Base-by-base conservation (phyloP, 2,888 invertebrate genomes). In the Clepsis dumicolana region DNA sequence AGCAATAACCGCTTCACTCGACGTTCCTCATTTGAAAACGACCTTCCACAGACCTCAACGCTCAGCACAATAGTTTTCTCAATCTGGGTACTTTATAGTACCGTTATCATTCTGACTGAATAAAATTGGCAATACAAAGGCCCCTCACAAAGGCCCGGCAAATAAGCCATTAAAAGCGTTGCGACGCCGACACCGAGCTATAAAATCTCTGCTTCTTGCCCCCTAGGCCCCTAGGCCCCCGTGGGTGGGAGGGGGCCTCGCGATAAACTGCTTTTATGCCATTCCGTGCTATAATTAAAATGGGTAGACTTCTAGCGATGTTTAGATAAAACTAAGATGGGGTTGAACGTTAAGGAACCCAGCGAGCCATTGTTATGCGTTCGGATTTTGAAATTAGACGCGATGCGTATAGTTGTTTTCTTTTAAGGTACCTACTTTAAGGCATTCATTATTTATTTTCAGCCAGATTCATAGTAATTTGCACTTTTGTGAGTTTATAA, bases 121-220 rank as follows among this genome's bases (percentile, higher is more conserved):
- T 89, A 89, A 92, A 92, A 91, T 90, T 82, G 86, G 83, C 87
- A 82, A 90, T 87, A 88, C 87, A 88, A 87, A 86, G 80, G 81
- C 83, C 86, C 88, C 82, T 72, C 72, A 83, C 87, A 88, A 88
- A 88, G 89, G 91, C 90, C 85, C 84, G 86, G 89, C 88, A 93
- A 93, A 92, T 93, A 93, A 93, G 92, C 93, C 90, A 93, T 93
- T 92, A 93, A 91, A 91, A 91, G 89, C 91, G 87, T 87, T 85
- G 89, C 88, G 87, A 89, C 88, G 89, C 86, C 86, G 83, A 84
- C 62, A 50, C 62, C 56, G 44, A 18, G 89, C 93, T 92, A 92
- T 93, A 93, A 93, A 93, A 93, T 93, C 93, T 93, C 85, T 90
- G 93, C 92, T 91, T 91, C 93, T 93, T 93, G 86, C 86, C 87